Evolutionary conservation across 2,797 vertebrate species (phyloP).

Genomic region (Taenioides sp.): DNA sequence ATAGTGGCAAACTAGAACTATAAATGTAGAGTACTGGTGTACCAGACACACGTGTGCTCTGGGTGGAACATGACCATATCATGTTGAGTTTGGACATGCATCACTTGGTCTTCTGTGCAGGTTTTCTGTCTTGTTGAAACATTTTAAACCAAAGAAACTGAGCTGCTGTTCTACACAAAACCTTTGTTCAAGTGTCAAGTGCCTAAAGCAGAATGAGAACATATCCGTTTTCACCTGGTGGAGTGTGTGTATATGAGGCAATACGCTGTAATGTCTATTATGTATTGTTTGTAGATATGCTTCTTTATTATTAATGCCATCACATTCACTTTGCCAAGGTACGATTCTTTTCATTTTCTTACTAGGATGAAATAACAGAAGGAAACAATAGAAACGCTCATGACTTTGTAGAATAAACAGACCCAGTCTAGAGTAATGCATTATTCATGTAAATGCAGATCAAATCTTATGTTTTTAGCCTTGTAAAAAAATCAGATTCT

Average conservation of each 20-base stretch:
- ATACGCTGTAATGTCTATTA: background rate
- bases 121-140: background rate
- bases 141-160: conserved; percentile 3
- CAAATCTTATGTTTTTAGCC: background rate
- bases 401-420: background rate
- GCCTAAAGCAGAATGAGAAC: background rate
- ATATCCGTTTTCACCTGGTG: background rate
- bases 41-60: background rate
- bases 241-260: background rate
- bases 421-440: background rate
- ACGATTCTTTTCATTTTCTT: background rate
- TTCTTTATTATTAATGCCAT: background rate
- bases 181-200: background rate
- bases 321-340: background rate
- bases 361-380: background rate
- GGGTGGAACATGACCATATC: background rate
- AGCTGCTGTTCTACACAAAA: background rate
- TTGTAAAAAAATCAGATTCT: background rate
- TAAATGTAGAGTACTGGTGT: background rate
- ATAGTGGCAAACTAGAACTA: background rate
- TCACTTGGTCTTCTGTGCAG: background rate
- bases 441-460: background rate
- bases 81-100: background rate
- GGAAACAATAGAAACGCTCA: background rate
- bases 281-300: background rate